These are phyloP conservation scores for Hydrochoerus hydrochaeris DNA, from an alignment of 2,113 vertebrate species.

Conservation along the genomic window DNA sequence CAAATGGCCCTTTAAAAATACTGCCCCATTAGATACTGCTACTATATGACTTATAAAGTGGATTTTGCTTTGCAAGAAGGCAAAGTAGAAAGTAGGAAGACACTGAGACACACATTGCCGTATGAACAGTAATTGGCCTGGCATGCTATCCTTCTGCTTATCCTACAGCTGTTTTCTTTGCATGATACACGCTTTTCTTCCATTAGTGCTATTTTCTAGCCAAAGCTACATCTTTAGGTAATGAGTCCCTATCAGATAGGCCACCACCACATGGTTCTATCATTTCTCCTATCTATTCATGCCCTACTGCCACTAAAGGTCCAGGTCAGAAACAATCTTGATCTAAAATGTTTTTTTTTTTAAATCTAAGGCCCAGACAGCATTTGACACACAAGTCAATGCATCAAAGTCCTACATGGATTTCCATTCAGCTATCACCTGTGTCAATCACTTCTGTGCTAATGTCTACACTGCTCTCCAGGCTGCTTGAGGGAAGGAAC, in stretches of 20 bases:
- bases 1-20: neutral
- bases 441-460: neutral
- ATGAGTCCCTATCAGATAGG: neutral
- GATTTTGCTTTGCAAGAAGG: conserved; percentile 14
- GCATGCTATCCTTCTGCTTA: neutral
- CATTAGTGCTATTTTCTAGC: neutral
- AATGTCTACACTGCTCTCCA: neutral
- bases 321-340: neutral
- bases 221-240: neutral
- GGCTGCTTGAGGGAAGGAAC: neutral
- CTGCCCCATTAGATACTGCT: neutral
- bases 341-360: neutral
- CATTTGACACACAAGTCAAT: neutral
- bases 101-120: neutral
- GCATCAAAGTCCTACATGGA: no score
- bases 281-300: neutral
- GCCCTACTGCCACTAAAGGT: neutral
- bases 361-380: neutral
- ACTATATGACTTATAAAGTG: neutral
- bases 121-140: neutral
- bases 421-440: neutral
- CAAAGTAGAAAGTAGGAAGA: neutral
- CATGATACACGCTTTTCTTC: neutral
- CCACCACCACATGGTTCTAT: neutral
- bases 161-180: neutral